phyloP scores from a whole-genome alignment of 2,888 invertebrate genomes.

The Heteromyza rotundicornis region DNA sequence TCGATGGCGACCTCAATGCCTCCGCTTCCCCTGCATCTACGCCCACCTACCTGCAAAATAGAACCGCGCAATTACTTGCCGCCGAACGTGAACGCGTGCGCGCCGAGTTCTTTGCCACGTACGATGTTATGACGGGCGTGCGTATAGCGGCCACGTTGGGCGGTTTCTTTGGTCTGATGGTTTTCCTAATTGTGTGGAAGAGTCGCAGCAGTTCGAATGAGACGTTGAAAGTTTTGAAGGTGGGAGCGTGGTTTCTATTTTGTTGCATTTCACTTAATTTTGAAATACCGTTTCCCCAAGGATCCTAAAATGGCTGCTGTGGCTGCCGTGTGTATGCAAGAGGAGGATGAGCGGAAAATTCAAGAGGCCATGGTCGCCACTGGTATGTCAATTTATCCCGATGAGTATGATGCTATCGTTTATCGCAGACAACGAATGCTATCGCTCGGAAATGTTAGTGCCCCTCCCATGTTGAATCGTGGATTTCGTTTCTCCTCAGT shows the following conservation, averaged over 20 bases:
- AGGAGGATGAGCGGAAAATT: conserved; percentile 76
- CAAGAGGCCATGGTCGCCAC: conserved; percentile 77
- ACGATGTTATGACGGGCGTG: conserved; percentile 93
- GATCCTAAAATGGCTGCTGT: conserved; percentile 82
- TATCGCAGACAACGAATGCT: conserved; percentile 66
- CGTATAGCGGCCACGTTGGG: conserved; percentile 90
- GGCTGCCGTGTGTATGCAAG: conserved; percentile 78
- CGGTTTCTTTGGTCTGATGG: conserved; percentile 90
- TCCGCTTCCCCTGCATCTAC: conserved; percentile 39
- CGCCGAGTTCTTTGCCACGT: conserved; percentile 85
- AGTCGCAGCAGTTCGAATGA: conserved; percentile 80
- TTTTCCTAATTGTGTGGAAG: conserved; percentile 89
- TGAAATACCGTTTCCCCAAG: conserved; percentile 39
- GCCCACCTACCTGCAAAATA: conserved; percentile 39
- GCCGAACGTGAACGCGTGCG: conserved; percentile 74
- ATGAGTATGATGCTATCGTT: conserved; percentile 64
- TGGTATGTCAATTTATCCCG: conserved; percentile 64
- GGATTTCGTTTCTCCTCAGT: conserved; percentile 69
- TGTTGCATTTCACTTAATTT: neutral
- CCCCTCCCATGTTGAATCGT: conserved; percentile 65
- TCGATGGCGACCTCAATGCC: conserved; percentile 40
- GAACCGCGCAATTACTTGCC: conserved; percentile 51
- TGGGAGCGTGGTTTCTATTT: conserved; percentile 25
- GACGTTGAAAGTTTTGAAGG: conserved; percentile 72
- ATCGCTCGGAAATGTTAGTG: conserved; percentile 73